Percentiles rank a stretch among this genome's conserved stretches.
Conservation (phyloP, 1,140 invertebrate genomes). For the Aphidius gifuensis region DNA sequence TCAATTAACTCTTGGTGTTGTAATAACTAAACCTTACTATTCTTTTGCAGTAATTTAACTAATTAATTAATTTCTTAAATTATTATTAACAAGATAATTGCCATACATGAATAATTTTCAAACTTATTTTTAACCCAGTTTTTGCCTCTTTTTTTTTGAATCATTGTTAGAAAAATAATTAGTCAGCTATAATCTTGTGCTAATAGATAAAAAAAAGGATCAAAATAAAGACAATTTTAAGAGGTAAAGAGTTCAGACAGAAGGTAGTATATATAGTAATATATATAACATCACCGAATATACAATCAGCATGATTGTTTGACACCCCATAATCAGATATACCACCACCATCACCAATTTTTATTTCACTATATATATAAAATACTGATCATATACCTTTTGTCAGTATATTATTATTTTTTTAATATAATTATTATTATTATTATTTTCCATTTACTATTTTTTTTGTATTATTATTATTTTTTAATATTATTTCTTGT, state of each 20-base stretch:
- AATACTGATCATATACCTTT: not conserved
- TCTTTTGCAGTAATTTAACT: no score
- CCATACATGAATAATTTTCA: no score
- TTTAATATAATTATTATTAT: constrained; percentile 9
- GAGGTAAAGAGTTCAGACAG: constrained; percentile 6
- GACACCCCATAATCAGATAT: constrained; percentile 55
- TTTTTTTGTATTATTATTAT: constrained; percentile 19
- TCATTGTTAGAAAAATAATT: no score
- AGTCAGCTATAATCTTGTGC: no score
- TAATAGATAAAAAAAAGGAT: no score
- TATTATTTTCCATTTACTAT: constrained; percentile 4
- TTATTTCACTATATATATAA: constrained; percentile 18
- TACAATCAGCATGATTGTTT: constrained; percentile 57
- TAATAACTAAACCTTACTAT: no score
- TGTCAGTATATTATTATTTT: constrained; percentile 1
- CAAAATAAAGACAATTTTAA: no score
- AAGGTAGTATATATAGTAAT: constrained; percentile 13
- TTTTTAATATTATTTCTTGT: constrained; percentile 22
- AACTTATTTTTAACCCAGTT: no score
- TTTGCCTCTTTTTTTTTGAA: no score
- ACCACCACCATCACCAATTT: constrained; percentile 18
- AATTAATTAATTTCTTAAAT: no score
- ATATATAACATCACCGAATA: constrained; percentile 34
- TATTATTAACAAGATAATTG: no score
- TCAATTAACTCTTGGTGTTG: no score